phyloP scores from a whole-genome alignment of 2,797 vertebrate species.

The Onychomys leucogaster region DNA sequence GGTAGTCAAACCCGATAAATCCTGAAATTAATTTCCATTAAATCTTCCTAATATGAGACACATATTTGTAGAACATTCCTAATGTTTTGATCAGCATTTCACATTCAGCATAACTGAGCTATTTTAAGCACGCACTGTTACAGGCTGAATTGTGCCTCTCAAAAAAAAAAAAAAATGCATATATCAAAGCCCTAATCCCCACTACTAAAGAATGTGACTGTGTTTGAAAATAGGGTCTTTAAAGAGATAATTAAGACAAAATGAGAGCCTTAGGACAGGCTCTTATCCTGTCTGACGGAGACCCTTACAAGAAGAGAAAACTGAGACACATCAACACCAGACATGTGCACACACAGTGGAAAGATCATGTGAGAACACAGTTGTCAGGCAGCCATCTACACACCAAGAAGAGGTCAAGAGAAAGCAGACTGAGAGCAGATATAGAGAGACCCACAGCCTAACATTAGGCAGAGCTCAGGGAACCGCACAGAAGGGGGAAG shows the following conservation, averaged over 20 bases:
- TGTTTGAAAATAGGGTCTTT: neutral
- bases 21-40: constrained; percentile 73
- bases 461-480: neutral
- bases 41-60: constrained; percentile 10
- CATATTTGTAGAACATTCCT: constrained; percentile 61
- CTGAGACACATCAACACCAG: neutral
- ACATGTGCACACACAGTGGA: neutral
- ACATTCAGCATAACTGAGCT: constrained; percentile 37
- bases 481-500: neutral
- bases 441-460: neutral
- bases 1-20: constrained; percentile 55
- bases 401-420: neutral
- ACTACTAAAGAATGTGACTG: neutral
- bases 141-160: neutral
- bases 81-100: constrained; percentile 50
- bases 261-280: neutral
- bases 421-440: neutral
- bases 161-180: neutral
- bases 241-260: neutral
- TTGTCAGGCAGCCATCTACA: fast-evolving
- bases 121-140: constrained; percentile 25
- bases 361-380: neutral
- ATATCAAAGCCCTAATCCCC: neutral
- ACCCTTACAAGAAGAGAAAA: neutral
- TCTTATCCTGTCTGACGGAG: neutral